Conservation (phyloP, 1,140 invertebrate species). For the Drosophila neocordata region DNA sequence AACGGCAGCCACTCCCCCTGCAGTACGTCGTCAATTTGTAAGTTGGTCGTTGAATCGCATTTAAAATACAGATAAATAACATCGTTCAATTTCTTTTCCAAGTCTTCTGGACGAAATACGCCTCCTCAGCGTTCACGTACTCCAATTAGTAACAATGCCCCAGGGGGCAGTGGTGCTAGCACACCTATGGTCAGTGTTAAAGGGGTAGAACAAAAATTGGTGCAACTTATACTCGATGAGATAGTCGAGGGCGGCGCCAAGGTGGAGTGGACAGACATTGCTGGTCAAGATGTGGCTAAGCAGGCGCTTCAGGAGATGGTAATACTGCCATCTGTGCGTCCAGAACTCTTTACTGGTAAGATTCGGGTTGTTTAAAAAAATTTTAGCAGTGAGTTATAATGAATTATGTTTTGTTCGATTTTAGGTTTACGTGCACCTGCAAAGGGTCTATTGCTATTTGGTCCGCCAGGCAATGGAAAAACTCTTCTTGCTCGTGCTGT, state of each 20-base stretch:
- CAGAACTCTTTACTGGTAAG: conserved; percentile 96
- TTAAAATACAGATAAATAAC: not conserved
- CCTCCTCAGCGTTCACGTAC: conserved; percentile 76
- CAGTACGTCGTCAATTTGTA: conserved; percentile 90
- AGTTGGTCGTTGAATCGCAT: conserved; percentile 70
- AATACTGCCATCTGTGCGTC: conserved; percentile 96
- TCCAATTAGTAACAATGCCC: conserved; percentile 74
- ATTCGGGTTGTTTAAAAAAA: conserved; percentile 38
- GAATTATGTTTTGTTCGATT: no score
- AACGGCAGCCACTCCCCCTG: conserved; percentile 90
- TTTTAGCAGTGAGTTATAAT: not conserved
- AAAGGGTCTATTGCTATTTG: conserved; percentile 96
- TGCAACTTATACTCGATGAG: conserved; percentile 90
- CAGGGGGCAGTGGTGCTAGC: conserved; percentile 83
- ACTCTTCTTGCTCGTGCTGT: conserved; percentile 95
- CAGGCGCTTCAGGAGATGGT: conserved; percentile 99
- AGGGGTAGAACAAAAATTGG: conserved; percentile 95
- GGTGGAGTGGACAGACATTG: conserved; percentile 96
- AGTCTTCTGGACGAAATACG: conserved; percentile 84
- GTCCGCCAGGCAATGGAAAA: conserved; percentile 93
- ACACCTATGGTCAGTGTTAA: conserved; percentile 85
- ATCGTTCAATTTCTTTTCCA: not conserved
- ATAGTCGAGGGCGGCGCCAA: conserved; percentile 90
- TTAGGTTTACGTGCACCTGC: conserved; percentile 88
- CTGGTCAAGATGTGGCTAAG: conserved; percentile 95